Evolutionary conservation across 2,113 vertebrate genomes (phyloP), one percentile per base, ranked within the genome.

Genomic region (Rafetus swinhoei): DNA sequence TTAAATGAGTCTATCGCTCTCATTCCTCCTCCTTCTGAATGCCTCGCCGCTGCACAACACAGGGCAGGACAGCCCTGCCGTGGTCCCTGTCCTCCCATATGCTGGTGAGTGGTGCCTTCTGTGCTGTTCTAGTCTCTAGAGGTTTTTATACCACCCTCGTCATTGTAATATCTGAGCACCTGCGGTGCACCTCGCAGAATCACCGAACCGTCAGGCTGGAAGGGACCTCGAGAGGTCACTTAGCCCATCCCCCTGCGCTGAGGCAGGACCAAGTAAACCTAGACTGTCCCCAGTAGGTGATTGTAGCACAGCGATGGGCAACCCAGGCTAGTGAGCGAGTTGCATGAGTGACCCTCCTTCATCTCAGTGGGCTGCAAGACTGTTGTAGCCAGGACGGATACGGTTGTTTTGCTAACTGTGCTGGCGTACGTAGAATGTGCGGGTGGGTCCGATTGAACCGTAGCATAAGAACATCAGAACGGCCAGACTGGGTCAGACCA

Each of bases 31-130:
- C 12, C 15, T 35, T 25, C 80, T 29, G 29, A 79, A 9, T 72
- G 13, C 92, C 87, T 85, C 76, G 57, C 9, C 50, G 35, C 90
- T 0, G 29, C 27, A 7, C 89, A 52, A 59, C 94, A 89, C 32
- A 81, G 39, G 52, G 11, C 86, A 86, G 85, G 50, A n/a, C 56
- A n/a, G 95, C 91, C 59, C 82, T 72, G 90, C 79, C 77, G 7
- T 8, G 0, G 76, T 76, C 18, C 55, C 60, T 1, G 0, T 50
- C 80, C 50, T 50, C 12, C 74, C 18, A 13, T 76, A 24, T 2
- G 35, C 11, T 5, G 5, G 39, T 25, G 22, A 7, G 39, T 14
- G 74, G 25, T 5, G 1, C 39, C 21, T 39, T 76, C 65, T 35
- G 18, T 72, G 19, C 57, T 60, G 24, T 69, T 69, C 65, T 35